Conservation (phyloP, 2,797 vertebrate species). For the Borostomias antarcticus region DNA sequence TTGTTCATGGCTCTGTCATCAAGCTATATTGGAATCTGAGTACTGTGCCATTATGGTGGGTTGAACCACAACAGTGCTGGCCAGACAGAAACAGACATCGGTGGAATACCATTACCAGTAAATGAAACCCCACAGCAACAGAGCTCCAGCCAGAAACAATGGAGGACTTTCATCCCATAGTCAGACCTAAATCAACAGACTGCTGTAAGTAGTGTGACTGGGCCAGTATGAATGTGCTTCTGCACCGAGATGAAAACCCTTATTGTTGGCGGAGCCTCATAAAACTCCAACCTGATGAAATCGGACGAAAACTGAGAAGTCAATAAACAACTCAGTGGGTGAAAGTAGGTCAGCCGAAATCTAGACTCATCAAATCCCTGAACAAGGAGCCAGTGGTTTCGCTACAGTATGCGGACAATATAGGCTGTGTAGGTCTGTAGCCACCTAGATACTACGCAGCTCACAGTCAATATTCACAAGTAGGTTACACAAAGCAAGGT, state of each 20-base stretch:
- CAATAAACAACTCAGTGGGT: not conserved
- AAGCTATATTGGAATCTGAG: slow-evolving; percentile 40
- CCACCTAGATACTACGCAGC: not conserved
- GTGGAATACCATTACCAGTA: slow-evolving; percentile 54
- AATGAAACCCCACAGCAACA: slow-evolving; percentile 49
- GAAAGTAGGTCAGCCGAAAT: slow-evolving; percentile 13
- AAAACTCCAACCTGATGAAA: slow-evolving; percentile 9
- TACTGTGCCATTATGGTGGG: slow-evolving; percentile 20
- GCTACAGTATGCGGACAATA: not conserved
- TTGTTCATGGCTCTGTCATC: slow-evolving; percentile 29
- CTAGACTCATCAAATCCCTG: slow-evolving; percentile 3
- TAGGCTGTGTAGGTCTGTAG: not conserved
- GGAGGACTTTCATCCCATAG: slow-evolving; percentile 47
- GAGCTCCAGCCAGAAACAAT: slow-evolving; percentile 53
- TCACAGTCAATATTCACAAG: not conserved
- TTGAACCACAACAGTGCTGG: not conserved
- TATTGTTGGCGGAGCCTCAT: slow-evolving; percentile 14
- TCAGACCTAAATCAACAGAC: slow-evolving; percentile 34
- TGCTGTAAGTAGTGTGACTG: slow-evolving; percentile 28
- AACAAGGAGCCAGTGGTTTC: not conserved
- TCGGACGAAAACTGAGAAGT: slow-evolving; percentile 10
- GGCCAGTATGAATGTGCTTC: slow-evolving; percentile 22
- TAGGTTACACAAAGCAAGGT: not conserved
- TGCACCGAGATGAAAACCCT: slow-evolving; percentile 16
- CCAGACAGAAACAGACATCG: slow-evolving; percentile 42